phyloP scores from a whole-genome alignment of 2,113 vertebrate genomes.

The Aptenodytes forsteri region DNA sequence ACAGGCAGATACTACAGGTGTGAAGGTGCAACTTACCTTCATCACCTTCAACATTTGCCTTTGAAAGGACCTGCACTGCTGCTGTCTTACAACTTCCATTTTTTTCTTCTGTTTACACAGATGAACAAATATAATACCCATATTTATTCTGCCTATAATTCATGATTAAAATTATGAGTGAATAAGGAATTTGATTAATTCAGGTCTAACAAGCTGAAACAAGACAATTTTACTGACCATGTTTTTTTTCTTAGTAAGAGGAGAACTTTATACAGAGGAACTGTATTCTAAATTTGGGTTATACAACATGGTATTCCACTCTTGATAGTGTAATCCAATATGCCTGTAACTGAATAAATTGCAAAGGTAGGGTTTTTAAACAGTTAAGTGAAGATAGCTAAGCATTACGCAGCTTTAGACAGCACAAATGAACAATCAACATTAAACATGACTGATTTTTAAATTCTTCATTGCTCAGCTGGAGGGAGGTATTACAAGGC shows the following conservation, averaged over 20 bases:
- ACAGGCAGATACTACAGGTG: neutral
- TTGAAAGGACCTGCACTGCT: neutral
- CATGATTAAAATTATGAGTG: neutral
- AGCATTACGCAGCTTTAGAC: neutral
- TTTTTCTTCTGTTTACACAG: neutral
- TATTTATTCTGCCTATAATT: neutral
- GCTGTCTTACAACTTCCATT: neutral
- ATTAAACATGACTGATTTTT: constrained; percentile 63
- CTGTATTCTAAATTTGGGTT: neutral
- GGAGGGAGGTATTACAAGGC: constrained; percentile 53
- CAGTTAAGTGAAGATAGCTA: neutral
- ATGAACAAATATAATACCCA: neutral
- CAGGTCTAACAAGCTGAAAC: neutral
- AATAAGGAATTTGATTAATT: neutral
- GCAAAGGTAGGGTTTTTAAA: neutral
- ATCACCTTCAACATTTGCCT: neutral
- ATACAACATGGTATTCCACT: neutral
- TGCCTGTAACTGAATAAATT: neutral
- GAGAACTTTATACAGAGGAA: neutral
- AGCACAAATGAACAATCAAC: constrained; percentile 39
- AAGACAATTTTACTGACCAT: neutral
- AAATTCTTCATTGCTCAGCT: constrained; percentile 58
- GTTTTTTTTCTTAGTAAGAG: neutral
- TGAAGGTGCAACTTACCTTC: neutral
- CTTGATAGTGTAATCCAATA: neutral